Base-by-base conservation (phyloP, 2,888 invertebrate genomes). In the Ochropacha duplaris region DNA sequence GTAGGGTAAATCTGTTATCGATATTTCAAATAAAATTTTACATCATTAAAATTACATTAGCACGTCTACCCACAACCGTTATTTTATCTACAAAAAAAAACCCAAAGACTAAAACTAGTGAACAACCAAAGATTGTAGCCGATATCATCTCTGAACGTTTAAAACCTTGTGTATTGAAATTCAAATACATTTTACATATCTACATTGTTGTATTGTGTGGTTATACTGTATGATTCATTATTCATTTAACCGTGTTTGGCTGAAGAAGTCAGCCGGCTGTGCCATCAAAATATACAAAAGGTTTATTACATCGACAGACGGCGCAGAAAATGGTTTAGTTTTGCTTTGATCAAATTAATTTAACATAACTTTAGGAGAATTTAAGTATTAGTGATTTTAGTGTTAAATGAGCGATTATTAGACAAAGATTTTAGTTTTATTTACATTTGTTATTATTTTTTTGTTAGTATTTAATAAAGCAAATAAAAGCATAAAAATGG, bases 401-500 rank as follows among this genome's bases (percentile, higher is more conserved):
- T 16, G 22, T 57, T 49, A 44, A 44, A 44, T 44, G 19, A 44
- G 44, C 8, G 19, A 6, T 44, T 44, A 44, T 44, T 44, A 44
- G 16, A 44, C 3, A n/a, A 9, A 16, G 16, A 19, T 3, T 44
- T 44, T 36, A 9, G 4, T 4, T 5, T n/a, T 36, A n/a, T 36
- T 0, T 44, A 19, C 44, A 19, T 44, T 44, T 9, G 44, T 44
- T 19, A 44, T 44, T n/a, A 44, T 19, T 44, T 44, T 9, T 9
- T 44, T 9, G 9, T 12, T 31, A 12, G 31, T 19, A 44, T 44
- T 44, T 19, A 44, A 44, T 44, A 24, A 24, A 24, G 24, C 6
- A 31, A 39, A 19, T 28, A 51, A 57, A 31, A 50, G 57, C 59
- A 55, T 6, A 22, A 82, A 80, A 73, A 87, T 90, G 89, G 86